Conservation (phyloP, 2,888 invertebrate genomes). For the Aphidoletes aphidimyza region DNA sequence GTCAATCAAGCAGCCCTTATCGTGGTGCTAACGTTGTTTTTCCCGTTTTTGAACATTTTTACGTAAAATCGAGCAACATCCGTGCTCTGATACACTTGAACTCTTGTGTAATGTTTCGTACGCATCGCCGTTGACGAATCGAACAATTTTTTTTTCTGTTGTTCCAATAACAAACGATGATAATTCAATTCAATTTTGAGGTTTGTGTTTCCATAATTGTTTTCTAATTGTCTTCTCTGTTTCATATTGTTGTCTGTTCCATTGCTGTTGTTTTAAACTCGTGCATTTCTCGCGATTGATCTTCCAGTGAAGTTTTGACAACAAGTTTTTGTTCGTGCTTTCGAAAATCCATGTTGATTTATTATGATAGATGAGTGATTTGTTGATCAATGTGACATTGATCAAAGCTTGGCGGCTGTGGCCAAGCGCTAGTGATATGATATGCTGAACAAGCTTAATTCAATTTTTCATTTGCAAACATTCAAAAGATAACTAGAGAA, state of each 20-base stretch:
- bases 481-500: neutral
- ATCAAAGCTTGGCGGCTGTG: neutral
- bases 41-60: neutral
- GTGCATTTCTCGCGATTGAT: no score
- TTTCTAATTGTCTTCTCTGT: neutral
- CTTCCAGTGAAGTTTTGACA: neutral
- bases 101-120: neutral
- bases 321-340: neutral
- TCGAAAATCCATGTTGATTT: neutral
- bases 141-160: neutral
- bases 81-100: no score
- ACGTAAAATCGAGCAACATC: no score
- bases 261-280: no score
- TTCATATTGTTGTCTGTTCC: neutral
- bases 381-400: neutral
- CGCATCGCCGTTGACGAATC: neutral
- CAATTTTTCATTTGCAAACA: neutral
- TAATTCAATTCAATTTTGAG: neutral
- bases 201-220: neutral
- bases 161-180: neutral
- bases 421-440: neutral
- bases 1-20: slow-evolving; percentile 39
- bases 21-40: neutral
- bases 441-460: neutral
- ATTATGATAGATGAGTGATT: neutral